Evolutionary conservation across 2,113 vertebrate genomes (phyloP).

Genomic region (Balaeniceps rex): DNA sequence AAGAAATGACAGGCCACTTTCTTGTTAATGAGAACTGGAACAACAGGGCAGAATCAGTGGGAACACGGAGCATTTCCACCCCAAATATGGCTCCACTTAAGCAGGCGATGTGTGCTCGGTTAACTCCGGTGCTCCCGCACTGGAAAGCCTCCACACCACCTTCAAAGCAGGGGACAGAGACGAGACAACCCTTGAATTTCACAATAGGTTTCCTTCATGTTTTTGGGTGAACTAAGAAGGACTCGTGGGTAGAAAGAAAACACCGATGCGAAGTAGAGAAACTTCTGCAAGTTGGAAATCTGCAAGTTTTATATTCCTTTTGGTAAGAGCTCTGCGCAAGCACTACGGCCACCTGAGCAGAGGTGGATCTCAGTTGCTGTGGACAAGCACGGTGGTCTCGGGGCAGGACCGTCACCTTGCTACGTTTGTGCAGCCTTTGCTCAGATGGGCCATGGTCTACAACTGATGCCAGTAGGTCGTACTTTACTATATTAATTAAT

Average conservation of each 20-base stretch:
- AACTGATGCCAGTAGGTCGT: not conserved
- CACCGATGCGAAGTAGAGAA: accelerated
- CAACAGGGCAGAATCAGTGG: not conserved
- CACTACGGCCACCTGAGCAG: not conserved
- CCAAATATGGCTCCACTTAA: not conserved
- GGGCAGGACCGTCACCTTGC: not conserved
- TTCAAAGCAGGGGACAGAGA: not conserved
- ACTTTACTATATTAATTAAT: not conserved
- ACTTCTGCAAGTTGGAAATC: not conserved
- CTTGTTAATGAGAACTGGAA: not conserved
- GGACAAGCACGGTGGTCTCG: not conserved
- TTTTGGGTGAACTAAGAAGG: not conserved
- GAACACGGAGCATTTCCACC: not conserved
- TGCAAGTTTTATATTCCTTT: not conserved
- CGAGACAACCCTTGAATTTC: not conserved
- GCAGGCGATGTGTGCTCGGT: accelerated
- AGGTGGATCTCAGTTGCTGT: not conserved
- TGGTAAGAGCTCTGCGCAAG: not conserved
- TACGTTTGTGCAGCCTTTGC: not conserved
- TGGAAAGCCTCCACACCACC: not conserved
- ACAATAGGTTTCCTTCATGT: not conserved
- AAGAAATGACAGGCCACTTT: not conserved
- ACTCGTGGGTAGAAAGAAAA: not conserved
- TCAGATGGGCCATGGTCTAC: not conserved
- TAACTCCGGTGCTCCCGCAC: not conserved